Conservation (phyloP, 2,797 vertebrate species). For the Sebastolobus altivelis region DNA sequence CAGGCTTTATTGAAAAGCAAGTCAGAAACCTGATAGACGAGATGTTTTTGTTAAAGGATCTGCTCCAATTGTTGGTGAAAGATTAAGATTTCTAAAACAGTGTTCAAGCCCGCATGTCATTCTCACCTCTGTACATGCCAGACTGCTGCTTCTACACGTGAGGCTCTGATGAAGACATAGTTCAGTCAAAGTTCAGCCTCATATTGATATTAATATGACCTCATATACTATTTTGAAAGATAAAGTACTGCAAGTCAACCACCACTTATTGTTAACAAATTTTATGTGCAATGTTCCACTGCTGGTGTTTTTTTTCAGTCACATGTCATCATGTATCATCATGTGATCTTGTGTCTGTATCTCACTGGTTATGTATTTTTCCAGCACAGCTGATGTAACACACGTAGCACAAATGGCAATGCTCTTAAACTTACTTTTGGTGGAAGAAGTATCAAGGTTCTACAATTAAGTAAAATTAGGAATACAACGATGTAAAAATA, state of each 20-base stretch:
- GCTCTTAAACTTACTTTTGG: neutral
- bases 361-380: neutral
- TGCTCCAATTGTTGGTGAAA: neutral
- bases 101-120: neutral
- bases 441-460: neutral
- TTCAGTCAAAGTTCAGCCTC: neutral
- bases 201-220: neutral
- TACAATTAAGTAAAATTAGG: neutral
- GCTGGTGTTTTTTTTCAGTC: neutral
- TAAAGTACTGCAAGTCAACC: neutral
- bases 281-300: neutral
- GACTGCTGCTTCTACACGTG: neutral
- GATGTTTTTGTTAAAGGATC: constrained; percentile 16
- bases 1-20: neutral
- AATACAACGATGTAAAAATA: neutral
- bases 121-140: neutral
- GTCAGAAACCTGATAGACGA: constrained; percentile 31
- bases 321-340: neutral
- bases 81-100: neutral
- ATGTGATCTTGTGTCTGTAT: neutral
- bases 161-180: neutral
- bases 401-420: neutral
- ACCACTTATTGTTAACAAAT: neutral
- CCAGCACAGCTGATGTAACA: neutral
- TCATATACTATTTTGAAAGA: neutral